Conservation (phyloP, 2,888 invertebrate genomes). For the Notodonta ziczac region DNA sequence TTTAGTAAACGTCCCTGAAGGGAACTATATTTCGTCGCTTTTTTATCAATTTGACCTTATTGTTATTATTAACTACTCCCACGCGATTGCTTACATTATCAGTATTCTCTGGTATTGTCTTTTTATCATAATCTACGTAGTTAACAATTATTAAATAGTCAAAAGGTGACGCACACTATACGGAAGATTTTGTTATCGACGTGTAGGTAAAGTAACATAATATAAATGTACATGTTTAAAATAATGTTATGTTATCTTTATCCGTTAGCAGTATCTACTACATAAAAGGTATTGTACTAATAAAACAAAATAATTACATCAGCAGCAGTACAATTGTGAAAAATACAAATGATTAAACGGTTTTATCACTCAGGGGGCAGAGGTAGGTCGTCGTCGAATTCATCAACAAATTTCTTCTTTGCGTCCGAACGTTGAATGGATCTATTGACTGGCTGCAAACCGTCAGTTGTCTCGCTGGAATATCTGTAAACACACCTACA, state of each 20-base stretch:
- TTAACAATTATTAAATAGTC: conserved; percentile 26
- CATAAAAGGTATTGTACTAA: neutral
- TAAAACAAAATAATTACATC: conserved; percentile 1
- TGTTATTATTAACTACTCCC: conserved; percentile 1
- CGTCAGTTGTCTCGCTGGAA: conserved; percentile 45
- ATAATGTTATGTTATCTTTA: too few relatives aligned
- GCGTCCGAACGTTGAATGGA: conserved; percentile 48
- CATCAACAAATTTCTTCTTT: conserved; percentile 62
- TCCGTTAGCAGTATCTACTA: neutral
- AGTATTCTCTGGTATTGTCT: too few relatives aligned
- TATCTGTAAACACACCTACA: conserved; percentile 36
- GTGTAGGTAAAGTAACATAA: too few relatives aligned
- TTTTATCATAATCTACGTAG: neutral
- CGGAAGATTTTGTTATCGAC: too few relatives aligned
- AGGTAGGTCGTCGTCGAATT: conserved; percentile 75
- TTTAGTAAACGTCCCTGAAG: conserved; percentile 4
- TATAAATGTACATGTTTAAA: too few relatives aligned
- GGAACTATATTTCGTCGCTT: neutral
- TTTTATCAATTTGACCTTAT: conserved; percentile 12
- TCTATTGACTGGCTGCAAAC: conserved; percentile 53
- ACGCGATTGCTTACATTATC: neutral
- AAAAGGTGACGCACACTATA: too few relatives aligned
- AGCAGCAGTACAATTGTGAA: neutral
- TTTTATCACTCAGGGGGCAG: conserved; percentile 68
- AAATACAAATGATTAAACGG: conserved; percentile 6